Evolutionary conservation across 2,888 invertebrate genomes (phyloP).

Genomic region (Melieria picta): DNA sequence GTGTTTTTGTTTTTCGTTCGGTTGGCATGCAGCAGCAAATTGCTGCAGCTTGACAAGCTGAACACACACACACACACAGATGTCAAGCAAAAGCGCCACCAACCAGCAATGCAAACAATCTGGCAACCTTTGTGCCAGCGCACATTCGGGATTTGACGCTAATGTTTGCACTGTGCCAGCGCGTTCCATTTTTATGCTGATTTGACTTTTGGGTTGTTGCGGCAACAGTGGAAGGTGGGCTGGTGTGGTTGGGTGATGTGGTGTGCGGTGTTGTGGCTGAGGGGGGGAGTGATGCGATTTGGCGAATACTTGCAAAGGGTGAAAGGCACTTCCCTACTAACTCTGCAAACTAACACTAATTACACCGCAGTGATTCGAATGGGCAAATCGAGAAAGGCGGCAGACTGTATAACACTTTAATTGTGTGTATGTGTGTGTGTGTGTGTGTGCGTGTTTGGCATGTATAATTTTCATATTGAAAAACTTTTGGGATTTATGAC

Average conservation of each 20-base stretch:
- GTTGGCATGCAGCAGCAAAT: conserved; percentile 1
- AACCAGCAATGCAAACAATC: too few relatives aligned
- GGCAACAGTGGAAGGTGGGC: too few relatives aligned
- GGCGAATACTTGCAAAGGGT: conserved; percentile 9
- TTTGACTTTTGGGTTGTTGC: conserved; percentile 15
- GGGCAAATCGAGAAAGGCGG: not conserved
- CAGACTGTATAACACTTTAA: not conserved
- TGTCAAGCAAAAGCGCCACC: too few relatives aligned
- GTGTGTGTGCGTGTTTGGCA: not conserved
- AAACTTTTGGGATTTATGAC: conserved; percentile 18
- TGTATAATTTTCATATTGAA: conserved; percentile 28
- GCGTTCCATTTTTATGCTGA: conserved; percentile 15
- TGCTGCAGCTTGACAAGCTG: not conserved
- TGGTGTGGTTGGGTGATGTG: not conserved
- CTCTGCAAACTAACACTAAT: conserved; percentile 34
- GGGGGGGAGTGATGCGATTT: not conserved
- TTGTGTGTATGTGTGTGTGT: not conserved
- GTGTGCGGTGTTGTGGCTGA: not conserved
- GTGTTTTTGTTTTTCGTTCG: conserved; percentile 9
- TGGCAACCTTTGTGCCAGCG: not conserved
- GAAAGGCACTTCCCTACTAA: conserved; percentile 17
- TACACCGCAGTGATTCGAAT: conserved; percentile 34
- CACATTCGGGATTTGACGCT: conserved; percentile 19
- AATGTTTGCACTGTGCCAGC: conserved; percentile 24
- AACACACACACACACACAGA: not conserved